phyloP scores from a whole-genome alignment of 2,888 invertebrate genomes.

The Chrysina gloriosa region DNA sequence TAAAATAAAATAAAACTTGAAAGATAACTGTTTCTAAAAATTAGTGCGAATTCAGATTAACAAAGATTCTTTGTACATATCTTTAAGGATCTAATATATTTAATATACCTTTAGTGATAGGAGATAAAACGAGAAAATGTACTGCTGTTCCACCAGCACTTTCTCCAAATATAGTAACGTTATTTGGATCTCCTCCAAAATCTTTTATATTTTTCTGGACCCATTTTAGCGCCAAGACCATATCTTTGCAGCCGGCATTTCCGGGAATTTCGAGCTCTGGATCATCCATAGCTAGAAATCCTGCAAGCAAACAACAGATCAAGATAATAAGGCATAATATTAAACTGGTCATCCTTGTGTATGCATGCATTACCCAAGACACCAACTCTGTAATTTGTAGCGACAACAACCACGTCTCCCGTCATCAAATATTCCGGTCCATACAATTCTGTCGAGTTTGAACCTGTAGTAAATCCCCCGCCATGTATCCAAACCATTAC shows the following conservation, averaged over 20 bases:
- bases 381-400: slow-evolving; percentile 57
- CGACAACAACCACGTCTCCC: slow-evolving; percentile 60
- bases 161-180: slow-evolving; percentile 68
- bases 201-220: slow-evolving; percentile 65
- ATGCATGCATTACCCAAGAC: background rate
- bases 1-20: too few relatives aligned
- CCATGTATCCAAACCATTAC: slow-evolving; percentile 66
- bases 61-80: too few relatives aligned
- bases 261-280: slow-evolving; percentile 65
- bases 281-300: slow-evolving; percentile 66
- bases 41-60: too few relatives aligned
- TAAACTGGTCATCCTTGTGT: too few relatives aligned
- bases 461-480: slow-evolving; percentile 61
- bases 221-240: slow-evolving; percentile 67
- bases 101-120: slow-evolving; percentile 59
- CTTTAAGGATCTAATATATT: too few relatives aligned
- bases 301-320: too few relatives aligned
- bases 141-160: slow-evolving; percentile 67
- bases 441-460: slow-evolving; percentile 56
- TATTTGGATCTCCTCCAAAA: slow-evolving; percentile 68
- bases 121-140: slow-evolving; percentile 66
- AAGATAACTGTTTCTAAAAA: too few relatives aligned
- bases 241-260: slow-evolving; percentile 69
- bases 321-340: too few relatives aligned
- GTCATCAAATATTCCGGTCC: slow-evolving; percentile 61